Evolutionary conservation across 2,113 vertebrate genomes (phyloP).

Genomic region (Gobius niger): DNA sequence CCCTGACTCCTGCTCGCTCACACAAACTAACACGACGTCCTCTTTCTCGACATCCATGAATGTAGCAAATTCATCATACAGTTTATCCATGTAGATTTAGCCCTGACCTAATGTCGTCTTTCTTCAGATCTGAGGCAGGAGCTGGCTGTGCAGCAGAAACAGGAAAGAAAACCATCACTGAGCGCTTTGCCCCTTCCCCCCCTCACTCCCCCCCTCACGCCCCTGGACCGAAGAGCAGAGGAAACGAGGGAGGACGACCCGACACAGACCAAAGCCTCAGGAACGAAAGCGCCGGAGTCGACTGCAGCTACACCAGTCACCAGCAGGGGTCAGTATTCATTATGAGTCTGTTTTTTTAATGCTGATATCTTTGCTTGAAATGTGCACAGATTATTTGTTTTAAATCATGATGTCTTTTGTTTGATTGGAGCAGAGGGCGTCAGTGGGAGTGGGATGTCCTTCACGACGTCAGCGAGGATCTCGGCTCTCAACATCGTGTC

Average conservation of each 20-base stretch:
- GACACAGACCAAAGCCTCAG: not conserved
- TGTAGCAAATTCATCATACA: not conserved
- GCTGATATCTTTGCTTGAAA: no score
- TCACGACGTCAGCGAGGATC: slow-evolving; percentile 89
- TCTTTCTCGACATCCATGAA: no score
- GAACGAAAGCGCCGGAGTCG: not conserved
- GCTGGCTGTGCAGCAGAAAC: slow-evolving; percentile 91
- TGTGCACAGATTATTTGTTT: no score
- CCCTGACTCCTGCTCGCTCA: no score
- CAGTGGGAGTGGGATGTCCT: slow-evolving; percentile 80
- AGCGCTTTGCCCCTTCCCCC: slow-evolving; percentile 28
- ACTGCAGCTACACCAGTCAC: not conserved
- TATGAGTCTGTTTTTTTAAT: no score
- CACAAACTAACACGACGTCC: no score
- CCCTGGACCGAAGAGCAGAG: slow-evolving; percentile 17
- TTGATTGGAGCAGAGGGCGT: slow-evolving; percentile 38
- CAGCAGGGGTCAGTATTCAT: not conserved
- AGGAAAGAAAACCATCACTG: slow-evolving; percentile 78
- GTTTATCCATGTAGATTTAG: not conserved
- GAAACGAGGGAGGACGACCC: slow-evolving; percentile 66
- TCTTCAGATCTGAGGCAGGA: slow-evolving; percentile 88
- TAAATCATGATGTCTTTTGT: not conserved
- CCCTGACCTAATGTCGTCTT: not conserved
- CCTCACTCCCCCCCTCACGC: slow-evolving; percentile 25
- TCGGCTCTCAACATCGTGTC: slow-evolving; percentile 93